Percentiles rank a stretch among this genome's conserved stretches.
These are phyloP conservation scores for Lordiphosa stackelbergi DNA, from an alignment of 1,140 invertebrate genomes.

Conservation along the genomic window DNA sequence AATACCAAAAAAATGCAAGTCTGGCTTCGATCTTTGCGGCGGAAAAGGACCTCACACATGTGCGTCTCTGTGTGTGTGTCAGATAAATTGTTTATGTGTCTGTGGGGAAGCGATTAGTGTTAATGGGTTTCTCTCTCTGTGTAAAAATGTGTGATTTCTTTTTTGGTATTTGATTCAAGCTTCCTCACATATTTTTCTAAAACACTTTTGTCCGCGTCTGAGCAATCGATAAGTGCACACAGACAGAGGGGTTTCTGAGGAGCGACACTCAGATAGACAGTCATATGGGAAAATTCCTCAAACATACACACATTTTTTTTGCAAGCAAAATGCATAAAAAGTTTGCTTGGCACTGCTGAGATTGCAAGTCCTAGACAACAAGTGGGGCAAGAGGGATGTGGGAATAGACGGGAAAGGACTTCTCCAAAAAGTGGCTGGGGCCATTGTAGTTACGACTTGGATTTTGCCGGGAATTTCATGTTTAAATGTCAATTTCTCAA, in stretches of 20 bases:
- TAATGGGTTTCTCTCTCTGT: conserved; percentile 57
- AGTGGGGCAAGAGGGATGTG: neutral
- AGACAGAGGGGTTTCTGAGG: conserved; percentile 21
- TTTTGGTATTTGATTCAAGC: conserved; percentile 67
- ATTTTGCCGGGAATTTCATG: conserved; percentile 68
- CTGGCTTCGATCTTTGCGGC: conserved; percentile 66
- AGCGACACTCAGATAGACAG: conserved; percentile 66
- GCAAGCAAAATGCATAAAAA: conserved; percentile 59
- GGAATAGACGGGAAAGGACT: neutral
- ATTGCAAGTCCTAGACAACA: conserved; percentile 48
- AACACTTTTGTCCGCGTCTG: conserved; percentile 57
- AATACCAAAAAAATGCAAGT: conserved; percentile 59
- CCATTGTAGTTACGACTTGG: conserved; percentile 56
- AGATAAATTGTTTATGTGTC: conserved; percentile 75
- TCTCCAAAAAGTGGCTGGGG: conserved; percentile 55
- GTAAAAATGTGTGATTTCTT: conserved; percentile 67
- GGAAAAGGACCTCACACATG: conserved; percentile 36
- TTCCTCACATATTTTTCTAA: conserved; percentile 42
- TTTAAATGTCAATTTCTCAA: conserved; percentile 75
- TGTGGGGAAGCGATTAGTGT: conserved; percentile 75
- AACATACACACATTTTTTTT: conserved; percentile 53
- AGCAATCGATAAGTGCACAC: conserved; percentile 71
- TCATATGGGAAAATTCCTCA: conserved; percentile 61
- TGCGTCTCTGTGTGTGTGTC: conserved; percentile 40
- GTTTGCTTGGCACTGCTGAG: conserved; percentile 53